Evolutionary conservation across 1,140 invertebrate species (phyloP).

Genomic region (Dendroctonus valens): DNA sequence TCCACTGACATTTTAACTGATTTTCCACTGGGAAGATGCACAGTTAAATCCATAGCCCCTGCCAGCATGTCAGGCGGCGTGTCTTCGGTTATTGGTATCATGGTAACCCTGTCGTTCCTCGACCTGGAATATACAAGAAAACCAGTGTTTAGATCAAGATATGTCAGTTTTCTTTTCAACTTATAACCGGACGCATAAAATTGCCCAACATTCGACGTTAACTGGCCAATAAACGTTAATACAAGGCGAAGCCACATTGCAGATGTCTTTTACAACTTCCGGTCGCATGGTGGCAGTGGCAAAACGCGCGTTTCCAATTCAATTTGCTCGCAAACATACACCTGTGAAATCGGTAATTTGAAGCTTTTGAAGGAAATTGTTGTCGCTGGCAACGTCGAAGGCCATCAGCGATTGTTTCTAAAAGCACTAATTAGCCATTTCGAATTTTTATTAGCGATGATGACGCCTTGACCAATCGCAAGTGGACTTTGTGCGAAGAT

Average conservation of each 20-base stretch:
- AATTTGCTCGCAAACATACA: no score
- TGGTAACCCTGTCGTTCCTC: conserved; percentile 49
- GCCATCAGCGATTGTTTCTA: no score
- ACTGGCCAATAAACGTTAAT: not conserved
- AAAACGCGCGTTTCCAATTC: no score
- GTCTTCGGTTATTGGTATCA: conserved; percentile 68
- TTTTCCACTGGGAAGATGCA: conserved; percentile 66
- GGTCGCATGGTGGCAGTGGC: not conserved
- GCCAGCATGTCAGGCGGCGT: conserved; percentile 73
- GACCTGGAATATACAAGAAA: conserved; percentile 34
- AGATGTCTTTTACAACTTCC: not conserved
- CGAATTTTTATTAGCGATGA: no score
- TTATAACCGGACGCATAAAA: not conserved
- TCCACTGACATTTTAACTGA: conserved; percentile 64
- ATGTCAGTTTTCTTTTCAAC: not conserved
- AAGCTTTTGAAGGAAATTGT: no score
- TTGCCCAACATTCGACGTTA: not conserved
- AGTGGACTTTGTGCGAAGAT: no score
- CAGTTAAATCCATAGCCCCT: conserved; percentile 71
- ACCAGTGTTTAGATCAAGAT: not conserved
- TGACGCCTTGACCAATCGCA: no score
- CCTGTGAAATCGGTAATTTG: no score
- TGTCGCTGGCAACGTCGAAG: no score
- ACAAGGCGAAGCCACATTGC: not conserved
- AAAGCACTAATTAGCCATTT: no score